Evolutionary conservation across 2,797 vertebrate species (phyloP).

Genomic region (Pteronotus mesoamericanus): DNA sequence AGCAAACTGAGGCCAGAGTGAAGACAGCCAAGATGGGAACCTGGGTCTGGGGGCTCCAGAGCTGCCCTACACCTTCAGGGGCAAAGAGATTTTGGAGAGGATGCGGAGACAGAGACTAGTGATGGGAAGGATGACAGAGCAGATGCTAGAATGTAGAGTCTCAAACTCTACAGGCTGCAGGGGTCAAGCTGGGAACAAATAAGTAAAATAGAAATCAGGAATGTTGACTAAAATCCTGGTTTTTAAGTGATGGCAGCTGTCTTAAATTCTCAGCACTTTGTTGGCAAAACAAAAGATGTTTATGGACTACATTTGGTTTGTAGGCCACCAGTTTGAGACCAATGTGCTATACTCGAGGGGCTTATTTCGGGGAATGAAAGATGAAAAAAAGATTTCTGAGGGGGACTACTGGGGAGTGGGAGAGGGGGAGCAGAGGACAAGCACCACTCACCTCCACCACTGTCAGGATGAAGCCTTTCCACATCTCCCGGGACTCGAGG

Average conservation of each 20-base stretch:
- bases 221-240: neutral
- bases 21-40: neutral
- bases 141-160: neutral
- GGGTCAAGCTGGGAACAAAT: neutral
- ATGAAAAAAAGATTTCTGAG: neutral
- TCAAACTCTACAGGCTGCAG: neutral
- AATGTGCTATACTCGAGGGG: neutral
- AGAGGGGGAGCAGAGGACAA: neutral
- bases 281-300: neutral
- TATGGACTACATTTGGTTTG: neutral
- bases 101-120: neutral
- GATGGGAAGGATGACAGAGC: neutral
- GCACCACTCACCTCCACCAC: conserved; percentile 81
- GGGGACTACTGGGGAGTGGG: neutral
- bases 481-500: conserved; percentile 86
- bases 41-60: neutral
- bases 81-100: neutral
- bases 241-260: neutral
- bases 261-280: neutral
- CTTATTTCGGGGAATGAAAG: neutral
- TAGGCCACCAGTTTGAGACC: neutral
- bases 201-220: neutral
- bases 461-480: conserved; percentile 88
- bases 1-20: neutral
- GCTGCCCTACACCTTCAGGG: neutral